Evolutionary conservation across 2,888 invertebrate species (phyloP), one percentile per base, ranked within the genome.

Genomic region (Pseudeuparius sepicola): DNA sequence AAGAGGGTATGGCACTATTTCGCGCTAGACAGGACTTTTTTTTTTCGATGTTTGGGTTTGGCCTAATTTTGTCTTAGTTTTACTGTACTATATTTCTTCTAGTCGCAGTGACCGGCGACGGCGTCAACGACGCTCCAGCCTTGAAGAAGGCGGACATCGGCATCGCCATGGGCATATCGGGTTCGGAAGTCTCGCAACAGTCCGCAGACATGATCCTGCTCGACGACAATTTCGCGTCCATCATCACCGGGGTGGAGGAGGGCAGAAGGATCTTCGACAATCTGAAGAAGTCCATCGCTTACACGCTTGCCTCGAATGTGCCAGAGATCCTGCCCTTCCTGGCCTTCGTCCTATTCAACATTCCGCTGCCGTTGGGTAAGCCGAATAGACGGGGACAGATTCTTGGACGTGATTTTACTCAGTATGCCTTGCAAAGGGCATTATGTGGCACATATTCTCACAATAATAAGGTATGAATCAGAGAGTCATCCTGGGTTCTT

Each of bases 191-290:
- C 6, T 80, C 80, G 4, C 87, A 88, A 62, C 85, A 88, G 59
- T 86, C 88, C 1, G 89, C 89, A 4, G 89, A 89, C 55, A 87
- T 89, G 71, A 85, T 89, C 54, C 64, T 88, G 39, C 67, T 88
- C 61, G 88, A 88, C 50, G 88, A 88, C 54, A 88, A 88, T 60
- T 89, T 89, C 54, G 83, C 86, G 1, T 85, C 86, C 0, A 87
- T 88, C 40, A 86, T 88, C 1, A 78, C 75, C 2, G 88, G 87
- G 28, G 81, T 88, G 11, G 87, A 88, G 56, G 82, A 83, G 56
- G 82, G 83, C n/a, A 67, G 83, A 31, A 68, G 82, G 48, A 86
- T 87, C 57, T 86, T 84, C 55, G 86, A 87, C 57, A 87, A 87
- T 57, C 60, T 87, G 47, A 87, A 87, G 58, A 87, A 87, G 61